Evolutionary conservation across 2,888 invertebrate species (phyloP), one percentile per base, ranked within the genome.

Genomic region (Agapostemon virescens): DNA sequence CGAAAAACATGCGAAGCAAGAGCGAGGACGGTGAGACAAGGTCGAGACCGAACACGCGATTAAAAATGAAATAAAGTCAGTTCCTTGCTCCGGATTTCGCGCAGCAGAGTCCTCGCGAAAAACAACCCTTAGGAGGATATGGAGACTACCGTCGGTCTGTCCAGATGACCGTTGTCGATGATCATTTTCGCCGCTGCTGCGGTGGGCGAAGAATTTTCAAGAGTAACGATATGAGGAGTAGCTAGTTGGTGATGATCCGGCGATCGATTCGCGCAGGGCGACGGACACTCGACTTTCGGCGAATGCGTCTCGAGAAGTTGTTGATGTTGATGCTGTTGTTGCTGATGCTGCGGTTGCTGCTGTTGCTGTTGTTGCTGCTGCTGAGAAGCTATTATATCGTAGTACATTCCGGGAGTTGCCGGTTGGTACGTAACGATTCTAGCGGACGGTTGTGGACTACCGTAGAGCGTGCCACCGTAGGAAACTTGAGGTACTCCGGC

Each of bases 81-180:
- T 17, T 30, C 17, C 20, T 9, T 30, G 26, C 2, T 55, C 4
- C 30, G 58, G 30, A 30, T 2, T 15, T 55, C 20, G 58, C 30
- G 17, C 61, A 11, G 61, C 33, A 13, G 63, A 36, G 61, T 33
- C n/a, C 36, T n/a, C 63, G 36, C 63, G 63, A 36, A 3, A n/a
- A 20, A 1, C 11, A 5, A n/a, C 36, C 33, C 61, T 86, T 89
- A 90, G 49, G 90, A 90, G 26, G 90, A 91, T 89, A 94, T 90
- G 80, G 94, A 94, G 42, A 94, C 94, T 78, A 94, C 94, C 77
- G 94, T 93, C 83, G 94, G 93, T 78, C 94, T 93, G 38, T 94
- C 94, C 74, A 93, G 90, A 49, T 93, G 93, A 72, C 92, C 92
- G 83, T 91, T 87, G 88, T 93, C 90, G 84, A 89, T 85, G 83